A percentile compares a stretch with the other conserved stretches of the same genome.
phyloP scores from a whole-genome alignment of 2,797 vertebrate genomes.

The Lepus oiostolus region DNA sequence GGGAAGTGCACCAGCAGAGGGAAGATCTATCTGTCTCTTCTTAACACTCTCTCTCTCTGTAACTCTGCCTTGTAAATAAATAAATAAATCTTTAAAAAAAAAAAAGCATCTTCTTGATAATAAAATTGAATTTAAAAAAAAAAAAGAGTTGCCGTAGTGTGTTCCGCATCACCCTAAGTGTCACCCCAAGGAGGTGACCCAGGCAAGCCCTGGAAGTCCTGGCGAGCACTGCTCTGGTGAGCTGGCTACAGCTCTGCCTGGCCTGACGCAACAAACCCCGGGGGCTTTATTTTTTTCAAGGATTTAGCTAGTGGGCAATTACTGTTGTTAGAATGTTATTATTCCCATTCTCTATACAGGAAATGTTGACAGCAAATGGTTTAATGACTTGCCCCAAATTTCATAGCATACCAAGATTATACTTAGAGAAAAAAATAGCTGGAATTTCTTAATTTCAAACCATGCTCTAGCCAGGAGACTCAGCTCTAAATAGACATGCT shows the following conservation, averaged over 20 bases:
- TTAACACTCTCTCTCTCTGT: no score
- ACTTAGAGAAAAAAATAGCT: neutral
- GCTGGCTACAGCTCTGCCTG: neutral
- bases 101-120: no score
- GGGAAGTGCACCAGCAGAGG: no score
- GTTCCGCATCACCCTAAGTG: neutral
- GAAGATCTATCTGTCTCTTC: no score
- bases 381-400: slow-evolving; percentile 36
- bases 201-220: neutral
- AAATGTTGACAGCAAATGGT: slow-evolving; percentile 1
- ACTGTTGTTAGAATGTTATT: neutral
- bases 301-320: neutral
- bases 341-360: neutral
- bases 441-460: slow-evolving; percentile 67
- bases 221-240: neutral
- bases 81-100: no score
- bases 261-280: neutral
- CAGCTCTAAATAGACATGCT: slow-evolving; percentile 25
- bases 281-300: neutral
- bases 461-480: neutral
- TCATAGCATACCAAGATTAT: neutral
- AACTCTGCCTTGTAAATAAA: no score
- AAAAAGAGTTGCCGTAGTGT: neutral
- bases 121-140: no score
- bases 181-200: neutral